A percentile compares a stretch with the other conserved stretches of the same genome.
Evolutionary conservation across 2,113 vertebrate species (phyloP).

Genomic region (Callipepla squamata): DNA sequence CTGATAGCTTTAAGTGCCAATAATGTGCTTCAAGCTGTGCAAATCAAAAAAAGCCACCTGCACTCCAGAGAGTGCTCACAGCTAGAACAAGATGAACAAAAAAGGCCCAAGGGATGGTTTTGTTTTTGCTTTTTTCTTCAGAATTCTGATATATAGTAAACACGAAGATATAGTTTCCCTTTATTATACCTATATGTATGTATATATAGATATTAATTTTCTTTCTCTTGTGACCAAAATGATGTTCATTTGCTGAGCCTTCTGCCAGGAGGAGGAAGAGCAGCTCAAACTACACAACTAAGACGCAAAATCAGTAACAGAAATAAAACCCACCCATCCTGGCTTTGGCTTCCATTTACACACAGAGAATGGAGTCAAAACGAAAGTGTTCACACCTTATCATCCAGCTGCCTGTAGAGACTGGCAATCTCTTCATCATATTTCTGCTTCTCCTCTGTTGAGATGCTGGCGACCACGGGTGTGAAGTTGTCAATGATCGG

Average conservation of each 20-base stretch:
- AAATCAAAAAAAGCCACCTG: not conserved
- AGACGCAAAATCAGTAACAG: not conserved
- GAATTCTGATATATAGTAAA: not conserved
- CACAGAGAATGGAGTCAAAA: not conserved
- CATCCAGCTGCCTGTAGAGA: constrained; percentile 92
- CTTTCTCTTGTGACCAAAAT: not conserved
- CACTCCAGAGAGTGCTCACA: not conserved
- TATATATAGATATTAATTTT: not conserved
- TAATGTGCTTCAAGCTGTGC: not conserved
- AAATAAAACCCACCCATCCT: not conserved
- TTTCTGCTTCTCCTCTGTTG: constrained; percentile 82
- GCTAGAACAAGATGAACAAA: not conserved
- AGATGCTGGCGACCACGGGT: constrained; percentile 73
- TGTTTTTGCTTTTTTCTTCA: not conserved
- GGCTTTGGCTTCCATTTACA: not conserved
- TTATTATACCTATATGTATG: not conserved
- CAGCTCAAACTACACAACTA: not conserved
- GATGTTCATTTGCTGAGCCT: not conserved
- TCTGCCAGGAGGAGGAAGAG: not conserved
- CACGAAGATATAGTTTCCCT: not conserved
- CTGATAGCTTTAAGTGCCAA: constrained; percentile 15
- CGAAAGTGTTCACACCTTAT: constrained; percentile 82
- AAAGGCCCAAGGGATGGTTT: not conserved
- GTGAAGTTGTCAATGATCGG: constrained; percentile 84
- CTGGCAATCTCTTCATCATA: constrained; percentile 87